Evolutionary conservation across 2,113 vertebrate genomes (phyloP).

Genomic region (Opisthocomus hoazin): DNA sequence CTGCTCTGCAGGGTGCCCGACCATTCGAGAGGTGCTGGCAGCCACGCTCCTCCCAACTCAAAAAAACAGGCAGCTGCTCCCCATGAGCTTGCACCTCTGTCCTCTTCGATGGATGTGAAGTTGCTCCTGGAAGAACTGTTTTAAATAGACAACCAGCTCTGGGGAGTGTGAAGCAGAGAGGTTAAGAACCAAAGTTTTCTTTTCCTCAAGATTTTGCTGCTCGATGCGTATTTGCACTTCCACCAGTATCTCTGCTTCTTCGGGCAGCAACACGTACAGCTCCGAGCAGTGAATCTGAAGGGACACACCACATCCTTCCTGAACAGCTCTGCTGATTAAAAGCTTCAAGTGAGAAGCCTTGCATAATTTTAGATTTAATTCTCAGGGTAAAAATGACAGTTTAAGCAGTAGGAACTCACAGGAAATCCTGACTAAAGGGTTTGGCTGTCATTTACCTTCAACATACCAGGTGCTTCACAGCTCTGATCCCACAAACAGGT

Average conservation of each 20-base stretch:
- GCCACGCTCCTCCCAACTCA: rapidly evolving
- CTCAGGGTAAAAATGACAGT: not conserved
- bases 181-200: not conserved
- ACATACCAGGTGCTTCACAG: not conserved
- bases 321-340: not conserved
- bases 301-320: not conserved
- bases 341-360: not conserved
- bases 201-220: not conserved
- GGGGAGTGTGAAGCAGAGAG: not conserved
- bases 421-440: not conserved
- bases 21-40: not conserved
- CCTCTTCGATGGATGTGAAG: not conserved
- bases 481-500: not conserved
- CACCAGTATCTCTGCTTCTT: not conserved
- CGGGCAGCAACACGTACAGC: not conserved
- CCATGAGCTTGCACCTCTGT: not conserved
- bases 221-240: not conserved
- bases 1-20: rapidly evolving
- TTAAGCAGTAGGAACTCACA: not conserved
- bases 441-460: not conserved
- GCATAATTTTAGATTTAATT: not conserved
- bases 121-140: not conserved
- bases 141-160: not conserved
- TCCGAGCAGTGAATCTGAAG: not conserved
- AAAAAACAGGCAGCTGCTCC: not conserved